Base-by-base conservation (phyloP, 2,888 invertebrate genomes). In the Venusia cambrica region DNA sequence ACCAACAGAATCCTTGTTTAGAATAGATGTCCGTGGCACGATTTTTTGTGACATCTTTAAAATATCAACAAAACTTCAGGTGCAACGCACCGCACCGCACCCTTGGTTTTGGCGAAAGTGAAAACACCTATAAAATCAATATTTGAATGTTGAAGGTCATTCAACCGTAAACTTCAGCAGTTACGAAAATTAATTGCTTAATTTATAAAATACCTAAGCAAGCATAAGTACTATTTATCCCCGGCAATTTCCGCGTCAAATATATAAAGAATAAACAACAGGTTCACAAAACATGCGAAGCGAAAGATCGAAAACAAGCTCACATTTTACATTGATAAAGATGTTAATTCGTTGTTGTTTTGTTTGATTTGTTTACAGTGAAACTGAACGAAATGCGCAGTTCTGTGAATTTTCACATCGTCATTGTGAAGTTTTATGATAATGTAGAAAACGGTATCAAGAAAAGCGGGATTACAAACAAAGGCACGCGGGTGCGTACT, bases 101-200 rank as follows among this genome's bases (percentile, higher is more conserved):
- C n/a, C n/a, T n/a, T n/a, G n/a, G n/a, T 38, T 10, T 30, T 57
- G 45, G 53, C 51, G 59, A 70, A 70, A 73, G 67, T 62, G 62
- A 68, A 73, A 71, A 58, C 50, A 50, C 33, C 34, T 49, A 50
- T 59, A 45, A 58, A 63, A 62, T 69, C 61, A 65, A 63, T 61
- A 64, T 62, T 65, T 59, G 51, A 62, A 68, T 60, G 54, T 61
- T 58, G 54, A 51, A 48, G 62, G 60, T 45, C 62, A 42, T 61
- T 68, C 60, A 66, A 65, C 64, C 50, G 44, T 35, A 8, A 49
- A 52, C 35, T n/a, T n/a, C n/a, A n/a, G n/a, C n/a, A n/a, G n/a
- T n/a, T n/a, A n/a, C n/a, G n/a, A n/a, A n/a, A n/a, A n/a, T n/a
- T n/a, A n/a, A n/a, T n/a, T n/a, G n/a, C n/a, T n/a, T n/a, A n/a